These are phyloP conservation scores for Lagopus leucura DNA, from an alignment of 2,113 vertebrate species.

Conservation along the genomic window DNA sequence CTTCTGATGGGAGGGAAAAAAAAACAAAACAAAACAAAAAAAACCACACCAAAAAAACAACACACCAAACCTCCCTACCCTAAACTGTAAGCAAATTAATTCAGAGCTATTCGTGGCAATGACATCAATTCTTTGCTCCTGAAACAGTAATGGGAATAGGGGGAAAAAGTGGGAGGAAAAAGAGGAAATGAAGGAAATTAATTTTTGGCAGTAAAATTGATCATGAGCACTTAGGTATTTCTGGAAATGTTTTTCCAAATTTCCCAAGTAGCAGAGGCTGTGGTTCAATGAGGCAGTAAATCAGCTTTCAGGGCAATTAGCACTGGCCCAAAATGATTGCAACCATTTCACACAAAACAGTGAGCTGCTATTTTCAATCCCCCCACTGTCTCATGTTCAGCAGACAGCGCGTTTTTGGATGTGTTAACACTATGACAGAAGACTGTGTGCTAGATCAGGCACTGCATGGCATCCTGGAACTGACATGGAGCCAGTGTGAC, in stretches of 20 bases:
- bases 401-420: not conserved
- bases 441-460: not conserved
- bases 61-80: not conserved
- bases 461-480: not conserved
- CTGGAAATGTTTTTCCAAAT: constrained; percentile 15
- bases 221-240: constrained; percentile 33
- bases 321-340: not conserved
- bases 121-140: constrained; percentile 19
- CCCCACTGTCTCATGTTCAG: not conserved
- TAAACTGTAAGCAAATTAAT: not conserved
- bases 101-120: not conserved
- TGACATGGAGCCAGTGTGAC: not conserved
- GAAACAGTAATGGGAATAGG: constrained; percentile 18
- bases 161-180: constrained; percentile 26
- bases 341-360: not conserved
- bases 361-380: not conserved
- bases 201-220: constrained; percentile 33
- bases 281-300: constrained; percentile 25
- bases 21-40: not conserved
- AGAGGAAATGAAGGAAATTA: constrained; percentile 40
- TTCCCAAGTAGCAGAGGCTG: not conserved
- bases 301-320: constrained; percentile 14
- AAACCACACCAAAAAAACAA: not conserved
- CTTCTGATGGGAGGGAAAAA: not conserved
- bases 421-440: not conserved